Evolutionary conservation across 1,140 invertebrate species (phyloP).

Genomic region (Ectropis grisescens): DNA sequence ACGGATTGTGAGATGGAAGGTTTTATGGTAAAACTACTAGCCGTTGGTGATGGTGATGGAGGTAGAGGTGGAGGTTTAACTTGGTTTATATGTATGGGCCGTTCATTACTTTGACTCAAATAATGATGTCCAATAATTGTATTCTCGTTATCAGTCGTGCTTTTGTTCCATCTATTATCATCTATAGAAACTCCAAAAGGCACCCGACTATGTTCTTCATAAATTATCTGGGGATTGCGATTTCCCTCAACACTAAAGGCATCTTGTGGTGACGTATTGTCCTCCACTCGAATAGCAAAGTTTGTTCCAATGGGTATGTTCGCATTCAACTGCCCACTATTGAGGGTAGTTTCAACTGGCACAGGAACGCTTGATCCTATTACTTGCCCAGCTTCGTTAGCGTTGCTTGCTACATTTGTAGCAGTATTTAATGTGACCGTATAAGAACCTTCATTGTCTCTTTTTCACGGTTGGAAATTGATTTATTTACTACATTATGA

Average conservation of each 20-base stretch:
- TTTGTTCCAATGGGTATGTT: conserved; percentile 65
- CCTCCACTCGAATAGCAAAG: conserved; percentile 65
- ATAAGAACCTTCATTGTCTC: conserved; percentile 33
- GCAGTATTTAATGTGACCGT: conserved; percentile 44
- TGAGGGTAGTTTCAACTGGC: conserved; percentile 26
- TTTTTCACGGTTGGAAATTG: conserved; percentile 14
- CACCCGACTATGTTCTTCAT: conserved; percentile 19
- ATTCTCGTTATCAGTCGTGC: conserved; percentile 14
- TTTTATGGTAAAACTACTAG: conserved; percentile 6
- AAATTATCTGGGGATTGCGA: conserved; percentile 24
- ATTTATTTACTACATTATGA: conserved; percentile 30
- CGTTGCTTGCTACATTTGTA: conserved; percentile 36
- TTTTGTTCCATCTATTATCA: conserved; percentile 48
- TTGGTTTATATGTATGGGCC: too few species aligned
- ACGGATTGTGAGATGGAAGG: conserved; percentile 21
- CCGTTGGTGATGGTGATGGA: too few species aligned
- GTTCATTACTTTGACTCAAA: conserved; percentile 7
- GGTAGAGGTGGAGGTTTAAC: too few species aligned
- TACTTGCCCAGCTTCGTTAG: conserved; percentile 25
- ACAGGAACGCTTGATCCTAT: conserved; percentile 45
- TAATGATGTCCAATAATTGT: conserved; percentile 17
- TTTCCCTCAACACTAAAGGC: conserved; percentile 35
- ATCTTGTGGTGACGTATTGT: conserved; percentile 37
- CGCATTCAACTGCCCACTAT: conserved; percentile 45
- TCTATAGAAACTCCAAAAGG: conserved; percentile 27